Base-by-base conservation (phyloP, 2,888 invertebrate genomes). In the Watsonalla binaria region DNA sequence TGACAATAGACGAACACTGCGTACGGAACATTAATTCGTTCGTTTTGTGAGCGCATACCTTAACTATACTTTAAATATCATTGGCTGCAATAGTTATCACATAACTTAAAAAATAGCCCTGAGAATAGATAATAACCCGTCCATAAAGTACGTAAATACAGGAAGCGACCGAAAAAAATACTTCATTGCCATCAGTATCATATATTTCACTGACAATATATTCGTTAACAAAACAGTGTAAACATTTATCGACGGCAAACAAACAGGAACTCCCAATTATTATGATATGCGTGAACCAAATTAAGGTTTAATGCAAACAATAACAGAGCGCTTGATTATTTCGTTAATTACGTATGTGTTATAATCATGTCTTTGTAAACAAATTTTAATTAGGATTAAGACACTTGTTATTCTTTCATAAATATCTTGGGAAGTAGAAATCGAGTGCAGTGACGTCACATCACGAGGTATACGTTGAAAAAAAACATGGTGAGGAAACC, bases 231-330 rank as follows among this genome's bases (percentile, higher is more conserved):
- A 37, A 49, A 39, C 37, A 8, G 9, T 6, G 34, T 37, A 34
- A 49, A 49, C 42, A 42, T 42, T 42, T 42, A 37, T 9, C 14
- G 14, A 37, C 15, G 8, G 14, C 37, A 48, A 48, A 48, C 48
- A 48, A 48, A 48, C 48, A 48, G 24, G 34, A 47, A 33, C n/a
- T 33, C 34, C 37, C 15, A 37, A 49, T 49, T 37, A 49, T 37
- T 37, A 47, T 34, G 34, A 49, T 9, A 34, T 49, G 15, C 15
- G 37, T 8, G 14, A 49, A 49, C 39, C 15, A 14, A 49, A 37
- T 49, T 13, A 34, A 37, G 49, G 15, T 42, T 6, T 37, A 15
- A 39, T 53, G 53, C 53, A 53, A 53, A 56, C 53, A 56, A 53
- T 46, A 42, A 35, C 51, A 56, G 5, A 42, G 42, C 42, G 42